Evolutionary conservation across 1,140 invertebrate species (phyloP), one percentile per base, ranked within the genome.

Genomic region (Eupeodes corollae): DNA sequence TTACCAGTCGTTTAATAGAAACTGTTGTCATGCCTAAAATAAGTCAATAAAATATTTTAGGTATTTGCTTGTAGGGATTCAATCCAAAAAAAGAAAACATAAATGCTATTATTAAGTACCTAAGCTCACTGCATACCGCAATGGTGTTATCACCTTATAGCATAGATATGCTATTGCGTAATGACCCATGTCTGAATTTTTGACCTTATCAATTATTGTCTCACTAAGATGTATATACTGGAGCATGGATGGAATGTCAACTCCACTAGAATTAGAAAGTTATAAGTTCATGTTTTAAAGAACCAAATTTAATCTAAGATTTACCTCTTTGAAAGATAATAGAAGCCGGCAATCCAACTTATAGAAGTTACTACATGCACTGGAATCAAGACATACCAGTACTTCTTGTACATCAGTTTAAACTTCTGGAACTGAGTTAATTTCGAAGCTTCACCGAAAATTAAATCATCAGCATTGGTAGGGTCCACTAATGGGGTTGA

Each of bases 371-470:
- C 73, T 46, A 88, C 56, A 71, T 98, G 92, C 1, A 96, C 90
- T 30, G 88, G 90, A 47, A 96, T 71, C 32, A 94, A 63, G 47
- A 96, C 82, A 71, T 95, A 92, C 86, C 92, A 96, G 71, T 97
- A 95, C 63, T 95, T 83, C 68, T 84, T 86, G 59, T 88, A 88
- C 79, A 95, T 86, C 59, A 84, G 73, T 69, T 94, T 96, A 69
- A 96, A 92, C 58, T 78, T 80, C 58, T 88, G 79, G 61, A 90
- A 84, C 11, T 93, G 50, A 6, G 60, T 60, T 54, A 60, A 58
- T 18, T 63, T 66, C 0, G 63, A 61, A 6, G 63, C 50, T 2
- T 65, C 63, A 15, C 62, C 63, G 18, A 66, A 66, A 3, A 66
- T 50, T 26, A 26, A 26, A 26, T 26, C 21, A 26, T 26, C 21